A percentile compares a stretch with the other conserved stretches of the same genome.
Conservation (phyloP, 2,888 invertebrate species). For the Leptopilina syphax region DNA sequence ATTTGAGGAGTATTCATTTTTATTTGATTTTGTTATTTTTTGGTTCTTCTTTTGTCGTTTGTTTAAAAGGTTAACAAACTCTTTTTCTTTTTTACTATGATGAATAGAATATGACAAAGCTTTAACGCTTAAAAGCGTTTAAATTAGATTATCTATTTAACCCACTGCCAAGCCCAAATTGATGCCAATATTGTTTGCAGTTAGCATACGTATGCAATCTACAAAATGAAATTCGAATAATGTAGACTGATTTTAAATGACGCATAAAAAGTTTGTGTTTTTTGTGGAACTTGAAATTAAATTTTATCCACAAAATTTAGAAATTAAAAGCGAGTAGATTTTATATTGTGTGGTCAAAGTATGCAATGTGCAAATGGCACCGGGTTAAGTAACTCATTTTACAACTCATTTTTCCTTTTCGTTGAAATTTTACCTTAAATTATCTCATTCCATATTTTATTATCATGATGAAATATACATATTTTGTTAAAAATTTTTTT, state of each 20-base stretch:
- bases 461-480: not conserved
- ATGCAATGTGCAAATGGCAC: constrained; percentile 21
- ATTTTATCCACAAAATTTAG: constrained; percentile 9
- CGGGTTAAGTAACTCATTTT: constrained; percentile 37
- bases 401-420: not conserved
- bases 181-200: constrained; percentile 18
- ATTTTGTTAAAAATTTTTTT: constrained; percentile 13
- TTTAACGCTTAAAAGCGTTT: constrained; percentile 27
- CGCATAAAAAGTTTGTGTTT: not conserved
- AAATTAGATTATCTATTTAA: constrained; percentile 25
- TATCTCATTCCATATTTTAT: constrained; percentile 31
- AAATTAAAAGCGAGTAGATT: not conserved
- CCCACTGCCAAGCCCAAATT: constrained; percentile 31
- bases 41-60: not conserved
- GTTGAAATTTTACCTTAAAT: constrained; percentile 29
- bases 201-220: not conserved
- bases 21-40: constrained; percentile 34
- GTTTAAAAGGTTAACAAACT: constrained; percentile 32
- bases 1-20: constrained; percentile 31
- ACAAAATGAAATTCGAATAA: constrained; percentile 14
- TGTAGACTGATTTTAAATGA: constrained; percentile 6
- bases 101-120: not conserved
- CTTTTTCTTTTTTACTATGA: constrained; percentile 18
- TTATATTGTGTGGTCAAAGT: constrained; percentile 12
- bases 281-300: not conserved